A percentile compares a stretch with the other conserved stretches of the same genome.
Evolutionary conservation across 2,113 vertebrate genomes (phyloP).

Genomic region (Actenoides lindsayi): DNA sequence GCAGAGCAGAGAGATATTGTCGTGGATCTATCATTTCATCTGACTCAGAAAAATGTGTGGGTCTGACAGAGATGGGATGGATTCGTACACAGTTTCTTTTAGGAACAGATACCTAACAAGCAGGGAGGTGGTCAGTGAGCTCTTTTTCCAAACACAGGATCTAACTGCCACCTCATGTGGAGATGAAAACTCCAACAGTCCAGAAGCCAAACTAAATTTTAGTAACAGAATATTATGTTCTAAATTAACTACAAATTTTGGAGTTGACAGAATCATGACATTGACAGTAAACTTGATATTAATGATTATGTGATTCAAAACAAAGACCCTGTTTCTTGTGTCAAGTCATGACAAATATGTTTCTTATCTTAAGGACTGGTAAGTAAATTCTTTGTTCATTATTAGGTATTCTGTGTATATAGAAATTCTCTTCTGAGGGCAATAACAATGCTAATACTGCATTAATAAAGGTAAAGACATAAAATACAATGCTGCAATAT

Average conservation of each 20-base stretch:
- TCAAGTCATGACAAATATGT: constrained; percentile 9
- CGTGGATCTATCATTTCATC: background rate
- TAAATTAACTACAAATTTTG: background rate
- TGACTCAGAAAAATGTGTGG: background rate
- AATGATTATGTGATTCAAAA: constrained; percentile 29
- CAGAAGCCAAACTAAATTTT: background rate
- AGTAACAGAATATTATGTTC: background rate
- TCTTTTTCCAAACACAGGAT: background rate
- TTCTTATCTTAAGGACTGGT: background rate
- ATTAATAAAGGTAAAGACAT: constrained; percentile 61
- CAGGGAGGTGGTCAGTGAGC: background rate
- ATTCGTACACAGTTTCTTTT: background rate
- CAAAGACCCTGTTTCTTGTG: constrained; percentile 27
- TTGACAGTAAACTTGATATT: background rate
- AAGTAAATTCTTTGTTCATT: constrained; percentile 50
- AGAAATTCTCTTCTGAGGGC: constrained; percentile 38
- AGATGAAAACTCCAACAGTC: background rate
- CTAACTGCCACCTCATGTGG: constrained; percentile 1
- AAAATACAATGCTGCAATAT: constrained; percentile 13
- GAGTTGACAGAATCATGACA: background rate
- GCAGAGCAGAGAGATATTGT: background rate
- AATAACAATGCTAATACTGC: constrained; percentile 47
- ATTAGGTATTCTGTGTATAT: background rate
- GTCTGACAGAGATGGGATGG: background rate
- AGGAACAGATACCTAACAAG: background rate